Evolutionary conservation across 2,888 invertebrate species (phyloP).

Genomic region (Norana najaformis): DNA sequence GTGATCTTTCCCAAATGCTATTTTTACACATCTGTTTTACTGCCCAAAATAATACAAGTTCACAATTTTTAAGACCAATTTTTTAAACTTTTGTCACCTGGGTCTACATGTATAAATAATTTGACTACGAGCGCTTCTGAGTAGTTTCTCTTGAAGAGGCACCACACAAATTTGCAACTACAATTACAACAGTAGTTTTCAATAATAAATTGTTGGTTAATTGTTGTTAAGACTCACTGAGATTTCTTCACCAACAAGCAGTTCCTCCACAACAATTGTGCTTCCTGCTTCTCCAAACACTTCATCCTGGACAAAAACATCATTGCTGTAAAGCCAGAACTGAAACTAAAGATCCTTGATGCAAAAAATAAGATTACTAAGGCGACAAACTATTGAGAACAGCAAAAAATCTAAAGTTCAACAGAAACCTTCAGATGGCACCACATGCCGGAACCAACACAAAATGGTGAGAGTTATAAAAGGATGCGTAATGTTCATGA

Average conservation of each 20-base stretch:
- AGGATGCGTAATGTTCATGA: neutral
- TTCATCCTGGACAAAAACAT: slow-evolving; percentile 64
- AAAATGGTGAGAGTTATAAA: neutral
- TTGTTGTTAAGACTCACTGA: slow-evolving; percentile 82
- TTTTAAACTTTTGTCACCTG: neutral
- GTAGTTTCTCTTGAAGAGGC: no score
- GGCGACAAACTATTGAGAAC: neutral
- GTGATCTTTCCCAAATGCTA: no score
- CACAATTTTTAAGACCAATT: neutral
- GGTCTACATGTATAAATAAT: neutral
- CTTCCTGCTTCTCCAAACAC: slow-evolving; percentile 84
- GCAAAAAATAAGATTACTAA: neutral
- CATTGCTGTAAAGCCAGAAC: neutral
- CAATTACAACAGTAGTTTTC: no score
- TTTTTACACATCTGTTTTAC: neutral
- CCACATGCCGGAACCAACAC: neutral
- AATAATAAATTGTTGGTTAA: neutral
- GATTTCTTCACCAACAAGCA: slow-evolving; percentile 88
- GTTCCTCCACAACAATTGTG: slow-evolving; percentile 85
- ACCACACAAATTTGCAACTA: no score
- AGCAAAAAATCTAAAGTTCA: neutral
- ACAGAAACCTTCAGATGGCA: no score
- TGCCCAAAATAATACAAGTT: neutral
- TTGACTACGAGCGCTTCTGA: no score
- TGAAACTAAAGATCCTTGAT: neutral